These are phyloP conservation scores for Eupristina koningsbergeri DNA, from an alignment of 1,140 invertebrate genomes.

Conservation along the genomic window DNA sequence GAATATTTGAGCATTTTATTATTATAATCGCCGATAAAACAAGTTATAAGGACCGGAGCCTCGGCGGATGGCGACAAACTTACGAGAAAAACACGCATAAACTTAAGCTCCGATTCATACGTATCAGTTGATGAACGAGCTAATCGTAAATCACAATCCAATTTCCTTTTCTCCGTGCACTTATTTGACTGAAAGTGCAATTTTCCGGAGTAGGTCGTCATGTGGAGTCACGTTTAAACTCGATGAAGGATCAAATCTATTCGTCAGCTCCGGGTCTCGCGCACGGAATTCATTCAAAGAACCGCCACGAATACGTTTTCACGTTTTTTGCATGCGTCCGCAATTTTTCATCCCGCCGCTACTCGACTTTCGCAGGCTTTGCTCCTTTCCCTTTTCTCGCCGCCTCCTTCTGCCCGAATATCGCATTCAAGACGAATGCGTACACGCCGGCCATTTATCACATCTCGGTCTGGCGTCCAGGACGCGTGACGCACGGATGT, in stretches of 20 bases:
- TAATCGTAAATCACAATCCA: slow-evolving; percentile 51
- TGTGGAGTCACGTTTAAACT: neutral
- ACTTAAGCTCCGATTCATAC: neutral
- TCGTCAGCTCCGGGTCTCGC: neutral
- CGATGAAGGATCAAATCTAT: neutral
- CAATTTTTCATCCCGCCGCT: slow-evolving; percentile 35
- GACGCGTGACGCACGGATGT: slow-evolving; percentile 21
- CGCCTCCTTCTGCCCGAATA: slow-evolving; percentile 7
- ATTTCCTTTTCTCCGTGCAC: slow-evolving; percentile 30
- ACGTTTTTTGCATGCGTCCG: slow-evolving; percentile 26
- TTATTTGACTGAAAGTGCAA: slow-evolving; percentile 39
- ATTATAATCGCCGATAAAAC: neutral
- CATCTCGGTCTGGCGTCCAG: neutral
- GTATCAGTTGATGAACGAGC: slow-evolving; percentile 9
- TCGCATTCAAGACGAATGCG: slow-evolving; percentile 36
- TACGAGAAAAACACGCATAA: neutral
- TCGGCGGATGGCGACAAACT: neutral
- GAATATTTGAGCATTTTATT: neutral
- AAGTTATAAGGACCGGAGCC: neutral
- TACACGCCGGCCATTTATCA: slow-evolving; percentile 26
- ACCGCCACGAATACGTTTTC: neutral
- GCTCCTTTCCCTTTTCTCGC: neutral
- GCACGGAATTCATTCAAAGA: slow-evolving; percentile 21
- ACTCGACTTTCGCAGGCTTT: neutral
- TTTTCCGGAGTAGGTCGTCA: neutral